phyloP scores from a whole-genome alignment of 2,113 vertebrate genomes.

The Syrrhaptes paradoxus region DNA sequence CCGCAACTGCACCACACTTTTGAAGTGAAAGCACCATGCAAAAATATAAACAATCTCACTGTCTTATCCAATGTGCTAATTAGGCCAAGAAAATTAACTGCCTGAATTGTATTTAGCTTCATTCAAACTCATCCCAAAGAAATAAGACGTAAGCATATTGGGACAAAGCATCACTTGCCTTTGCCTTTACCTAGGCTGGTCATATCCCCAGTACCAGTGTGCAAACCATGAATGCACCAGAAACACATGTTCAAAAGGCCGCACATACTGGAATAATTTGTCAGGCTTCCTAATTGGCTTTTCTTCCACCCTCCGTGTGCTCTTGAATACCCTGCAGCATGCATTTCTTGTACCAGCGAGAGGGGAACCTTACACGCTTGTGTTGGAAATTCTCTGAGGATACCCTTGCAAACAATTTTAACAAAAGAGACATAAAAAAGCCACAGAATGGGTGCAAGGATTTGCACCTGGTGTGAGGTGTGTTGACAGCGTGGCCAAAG shows the following conservation, averaged over 20 bases:
- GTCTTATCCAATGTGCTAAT: not conserved
- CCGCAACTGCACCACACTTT: conserved; percentile 26
- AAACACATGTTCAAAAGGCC: not conserved
- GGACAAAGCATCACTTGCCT: not conserved
- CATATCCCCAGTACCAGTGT: not conserved
- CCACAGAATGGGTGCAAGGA: not conserved
- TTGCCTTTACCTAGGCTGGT: not conserved
- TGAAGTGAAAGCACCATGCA: conserved; percentile 4
- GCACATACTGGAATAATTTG: not conserved
- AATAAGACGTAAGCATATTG: not conserved
- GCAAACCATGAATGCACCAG: not conserved
- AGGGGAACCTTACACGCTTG: not conserved
- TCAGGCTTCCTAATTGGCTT: conserved; percentile 3
- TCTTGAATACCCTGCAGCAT: not conserved
- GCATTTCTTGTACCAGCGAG: not conserved
- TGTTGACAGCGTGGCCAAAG: not conserved
- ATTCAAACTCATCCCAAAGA: conserved; percentile 25
- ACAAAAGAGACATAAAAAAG: conserved; percentile 5
- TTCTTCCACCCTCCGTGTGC: not conserved
- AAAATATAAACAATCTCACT: conserved; percentile 31
- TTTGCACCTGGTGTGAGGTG: not conserved
- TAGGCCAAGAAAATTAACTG: not conserved
- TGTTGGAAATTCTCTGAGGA: conserved; percentile 16
- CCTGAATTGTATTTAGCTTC: not conserved
- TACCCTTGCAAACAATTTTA: not conserved